These are phyloP conservation scores for Drosophila auraria DNA, from an alignment of 1,140 invertebrate species.

Conservation along the genomic window DNA sequence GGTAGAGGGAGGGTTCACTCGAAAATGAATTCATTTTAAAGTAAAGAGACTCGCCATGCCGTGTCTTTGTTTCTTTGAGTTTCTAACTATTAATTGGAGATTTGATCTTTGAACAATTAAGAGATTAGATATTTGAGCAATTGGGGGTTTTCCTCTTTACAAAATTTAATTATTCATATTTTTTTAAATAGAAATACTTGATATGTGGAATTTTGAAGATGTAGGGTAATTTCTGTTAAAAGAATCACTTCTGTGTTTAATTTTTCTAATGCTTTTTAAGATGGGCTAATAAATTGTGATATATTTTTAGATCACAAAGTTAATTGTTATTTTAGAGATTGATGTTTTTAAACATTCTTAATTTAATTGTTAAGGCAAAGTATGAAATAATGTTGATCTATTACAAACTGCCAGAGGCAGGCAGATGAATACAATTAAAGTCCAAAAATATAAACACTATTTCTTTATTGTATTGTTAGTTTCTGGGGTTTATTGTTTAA, in stretches of 20 bases:
- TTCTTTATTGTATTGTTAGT: no score
- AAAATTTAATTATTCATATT: no score
- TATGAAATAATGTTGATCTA: neutral
- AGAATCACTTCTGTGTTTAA: neutral
- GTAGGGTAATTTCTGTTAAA: neutral
- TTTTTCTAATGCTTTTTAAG: neutral
- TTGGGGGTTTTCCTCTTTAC: no score
- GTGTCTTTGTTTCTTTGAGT: neutral
- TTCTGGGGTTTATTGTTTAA: no score
- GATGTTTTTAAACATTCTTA: neutral
- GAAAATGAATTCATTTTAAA: neutral
- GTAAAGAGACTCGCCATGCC: neutral
- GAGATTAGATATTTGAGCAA: no score
- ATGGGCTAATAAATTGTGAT: constrained; percentile 54
- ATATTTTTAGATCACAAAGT: constrained; percentile 52
- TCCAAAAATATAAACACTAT: neutral
- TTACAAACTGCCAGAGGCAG: neutral
- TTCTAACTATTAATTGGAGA: neutral
- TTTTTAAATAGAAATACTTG: no score
- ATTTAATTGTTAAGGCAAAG: neutral
- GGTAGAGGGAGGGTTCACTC: constrained; percentile 9
- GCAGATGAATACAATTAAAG: neutral
- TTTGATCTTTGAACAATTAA: no score
- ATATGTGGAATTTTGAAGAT: no score
- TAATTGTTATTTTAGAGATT: neutral